Percentiles rank a stretch among this genome's conserved stretches.
Evolutionary conservation across 1,140 invertebrate genomes (phyloP).

Genomic region (Xylocopa sonorina): DNA sequence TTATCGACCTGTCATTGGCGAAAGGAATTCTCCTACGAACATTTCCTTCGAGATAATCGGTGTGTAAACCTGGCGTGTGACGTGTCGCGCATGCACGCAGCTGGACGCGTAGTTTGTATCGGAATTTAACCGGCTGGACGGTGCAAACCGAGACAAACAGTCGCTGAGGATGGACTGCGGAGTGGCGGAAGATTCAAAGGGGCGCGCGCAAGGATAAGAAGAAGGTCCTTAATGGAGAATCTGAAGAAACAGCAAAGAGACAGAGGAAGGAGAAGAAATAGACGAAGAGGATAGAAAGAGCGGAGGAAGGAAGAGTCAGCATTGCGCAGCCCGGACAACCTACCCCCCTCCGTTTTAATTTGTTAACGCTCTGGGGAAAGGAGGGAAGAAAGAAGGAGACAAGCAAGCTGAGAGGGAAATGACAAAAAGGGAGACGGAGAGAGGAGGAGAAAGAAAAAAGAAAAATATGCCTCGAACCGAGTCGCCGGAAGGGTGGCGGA

Average conservation of each 20-base stretch:
- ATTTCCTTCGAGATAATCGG: neutral
- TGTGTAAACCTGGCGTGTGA: neutral
- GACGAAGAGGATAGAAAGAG: slow-evolving; percentile 30
- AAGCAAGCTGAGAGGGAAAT: slow-evolving; percentile 63
- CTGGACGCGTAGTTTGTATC: slow-evolving; percentile 24
- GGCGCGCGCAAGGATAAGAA: slow-evolving; percentile 48
- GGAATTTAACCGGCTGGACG: slow-evolving; percentile 40
- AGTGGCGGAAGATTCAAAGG: slow-evolving; percentile 39
- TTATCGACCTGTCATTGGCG: slow-evolving; percentile 1
- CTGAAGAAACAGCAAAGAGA: slow-evolving; percentile 35
- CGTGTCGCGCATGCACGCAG: neutral
- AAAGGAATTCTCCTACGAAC: neutral
- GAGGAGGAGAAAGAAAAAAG: slow-evolving; percentile 72
- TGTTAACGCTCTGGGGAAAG: slow-evolving; percentile 76
- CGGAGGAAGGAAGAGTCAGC: slow-evolving; percentile 74
- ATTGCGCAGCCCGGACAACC: slow-evolving; percentile 69
- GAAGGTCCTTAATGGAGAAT: slow-evolving; percentile 19
- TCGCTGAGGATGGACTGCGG: slow-evolving; percentile 35
- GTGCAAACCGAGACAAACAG: neutral
- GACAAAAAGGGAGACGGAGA: slow-evolving; percentile 70
- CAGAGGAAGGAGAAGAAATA: slow-evolving; percentile 22
- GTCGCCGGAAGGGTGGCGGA: slow-evolving; percentile 74
- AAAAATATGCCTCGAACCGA: slow-evolving; percentile 79
- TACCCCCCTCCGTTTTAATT: slow-evolving; percentile 74
- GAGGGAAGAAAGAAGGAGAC: slow-evolving; percentile 59